Conservation (phyloP, 2,888 invertebrate species). For the Drosophila paramelanica region DNA sequence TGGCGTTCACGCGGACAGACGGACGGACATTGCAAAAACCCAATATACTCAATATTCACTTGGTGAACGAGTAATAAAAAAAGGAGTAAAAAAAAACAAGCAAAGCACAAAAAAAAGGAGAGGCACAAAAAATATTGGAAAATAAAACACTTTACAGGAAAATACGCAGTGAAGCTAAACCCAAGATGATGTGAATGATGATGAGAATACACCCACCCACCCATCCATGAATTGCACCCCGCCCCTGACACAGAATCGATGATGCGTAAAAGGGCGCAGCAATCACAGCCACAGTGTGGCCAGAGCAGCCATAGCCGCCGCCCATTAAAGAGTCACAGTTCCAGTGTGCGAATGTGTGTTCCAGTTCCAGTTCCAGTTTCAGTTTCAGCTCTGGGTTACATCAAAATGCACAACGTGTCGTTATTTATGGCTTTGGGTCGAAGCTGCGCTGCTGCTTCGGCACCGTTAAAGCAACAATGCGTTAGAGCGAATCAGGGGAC, state of each 20-base stretch:
- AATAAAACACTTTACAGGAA: constrained; percentile 59
- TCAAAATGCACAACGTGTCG: constrained; percentile 79
- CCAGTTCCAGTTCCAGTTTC: constrained; percentile 8
- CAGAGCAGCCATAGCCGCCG: constrained; percentile 1
- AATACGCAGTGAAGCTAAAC: constrained; percentile 41
- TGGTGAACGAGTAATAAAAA: neutral
- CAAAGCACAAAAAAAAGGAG: constrained; percentile 19
- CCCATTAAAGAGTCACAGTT: constrained; percentile 13
- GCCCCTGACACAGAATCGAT: constrained; percentile 51
- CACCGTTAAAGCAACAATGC: constrained; percentile 43
- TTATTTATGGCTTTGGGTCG: constrained; percentile 69
- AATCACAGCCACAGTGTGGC: constrained; percentile 53
- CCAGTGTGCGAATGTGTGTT: neutral
- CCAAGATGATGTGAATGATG: constrained; percentile 56
- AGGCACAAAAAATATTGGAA: constrained; percentile 44
- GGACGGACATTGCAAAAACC: no score
- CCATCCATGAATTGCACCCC: neutral
- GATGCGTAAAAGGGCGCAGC: constrained; percentile 73
- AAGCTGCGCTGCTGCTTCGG: constrained; percentile 46
- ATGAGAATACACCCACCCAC: constrained; percentile 11
- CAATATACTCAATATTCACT: no score
- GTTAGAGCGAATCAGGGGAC: constrained; percentile 1
- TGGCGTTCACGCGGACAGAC: no score
- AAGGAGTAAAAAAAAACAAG: constrained; percentile 16
- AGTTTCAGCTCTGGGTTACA: constrained; percentile 38